phyloP scores from a whole-genome alignment of 2,888 invertebrate species.

The Dione vanillae region DNA sequence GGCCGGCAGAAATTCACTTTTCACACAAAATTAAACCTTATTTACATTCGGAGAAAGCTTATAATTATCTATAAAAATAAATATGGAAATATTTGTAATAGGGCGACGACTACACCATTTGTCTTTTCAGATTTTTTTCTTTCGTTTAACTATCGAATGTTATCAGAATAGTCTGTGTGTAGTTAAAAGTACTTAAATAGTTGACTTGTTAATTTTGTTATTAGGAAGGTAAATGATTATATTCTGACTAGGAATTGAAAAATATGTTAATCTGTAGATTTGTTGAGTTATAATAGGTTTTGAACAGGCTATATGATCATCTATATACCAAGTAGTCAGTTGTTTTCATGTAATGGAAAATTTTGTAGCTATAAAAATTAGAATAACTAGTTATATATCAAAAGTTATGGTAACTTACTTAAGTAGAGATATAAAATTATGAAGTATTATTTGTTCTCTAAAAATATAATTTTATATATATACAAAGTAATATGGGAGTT shows the following conservation, averaged over 20 bases:
- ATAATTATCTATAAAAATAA: neutral
- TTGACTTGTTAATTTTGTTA: neutral
- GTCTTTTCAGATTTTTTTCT: constrained; percentile 31
- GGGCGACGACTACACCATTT: constrained; percentile 32
- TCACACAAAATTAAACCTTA: constrained; percentile 29
- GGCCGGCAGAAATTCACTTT: constrained; percentile 17
- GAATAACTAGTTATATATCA: no score
- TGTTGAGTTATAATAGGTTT: no score
- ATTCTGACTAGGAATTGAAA: neutral
- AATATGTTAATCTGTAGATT: no score
- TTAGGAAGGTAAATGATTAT: neutral
- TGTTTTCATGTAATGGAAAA: no score
- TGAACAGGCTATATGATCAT: no score
- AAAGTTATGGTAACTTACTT: no score
- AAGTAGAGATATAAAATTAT: no score
- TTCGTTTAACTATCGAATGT: constrained; percentile 33
- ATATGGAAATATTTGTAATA: constrained; percentile 29
- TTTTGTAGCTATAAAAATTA: no score
- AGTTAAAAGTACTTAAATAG: neutral
- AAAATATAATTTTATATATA: no score
- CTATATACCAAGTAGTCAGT: no score
- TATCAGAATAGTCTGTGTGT: constrained; percentile 4
- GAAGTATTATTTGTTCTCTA: no score
- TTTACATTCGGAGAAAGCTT: neutral
- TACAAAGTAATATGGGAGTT: no score